Base-by-base conservation (phyloP, 2,113 vertebrate genomes). In the Nematolebias whitei region DNA sequence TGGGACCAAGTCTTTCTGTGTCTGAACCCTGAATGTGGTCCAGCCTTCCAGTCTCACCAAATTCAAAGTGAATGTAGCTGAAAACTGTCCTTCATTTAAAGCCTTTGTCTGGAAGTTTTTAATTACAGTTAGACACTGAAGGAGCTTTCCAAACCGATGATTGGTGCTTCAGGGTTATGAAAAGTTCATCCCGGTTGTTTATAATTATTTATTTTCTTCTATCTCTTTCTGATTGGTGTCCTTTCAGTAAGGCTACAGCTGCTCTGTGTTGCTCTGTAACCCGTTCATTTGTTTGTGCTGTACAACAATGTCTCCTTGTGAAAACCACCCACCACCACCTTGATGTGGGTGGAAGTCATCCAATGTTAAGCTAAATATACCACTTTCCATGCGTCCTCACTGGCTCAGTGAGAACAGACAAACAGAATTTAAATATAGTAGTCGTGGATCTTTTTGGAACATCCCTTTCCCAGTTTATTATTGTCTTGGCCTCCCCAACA, bases 61-160 rank as follows among this genome's bases (percentile, higher is more conserved):
- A 66, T 72, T 68, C 49, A 57, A 76, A 61, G 50, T 72, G 4
- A 70, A 68, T 71, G 13, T 4, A 68, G 14, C 52, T 51, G 24
- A 74, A 63, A 70, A 58, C 51, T 62, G 23, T 18, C 1, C 12
- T 54, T 66, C 56, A 71, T 74, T 81, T 59, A 59, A 65, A 62
- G 18, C 43, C 35, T 68, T 76, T 63, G 68, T 80, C 60, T 80
- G 6, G 51, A 71, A 68, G 47, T 65, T 68, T 67, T 76, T 78
- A 78, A 70, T 51, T 54, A 51, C 63, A 71, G 78, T 66, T 74
- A 52, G 68, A 79, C 55, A 62, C 12, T 22, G 44, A 47, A 29
- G 50, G 60, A 78, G 63, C 61, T 40, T 69, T 48, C 40, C 48
- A 61, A 56, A 71, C 59, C 44, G 44, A 47, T 8, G 29, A 63